Conservation (phyloP, 2,113 vertebrate genomes). For the Ancistrus triradiatus region DNA sequence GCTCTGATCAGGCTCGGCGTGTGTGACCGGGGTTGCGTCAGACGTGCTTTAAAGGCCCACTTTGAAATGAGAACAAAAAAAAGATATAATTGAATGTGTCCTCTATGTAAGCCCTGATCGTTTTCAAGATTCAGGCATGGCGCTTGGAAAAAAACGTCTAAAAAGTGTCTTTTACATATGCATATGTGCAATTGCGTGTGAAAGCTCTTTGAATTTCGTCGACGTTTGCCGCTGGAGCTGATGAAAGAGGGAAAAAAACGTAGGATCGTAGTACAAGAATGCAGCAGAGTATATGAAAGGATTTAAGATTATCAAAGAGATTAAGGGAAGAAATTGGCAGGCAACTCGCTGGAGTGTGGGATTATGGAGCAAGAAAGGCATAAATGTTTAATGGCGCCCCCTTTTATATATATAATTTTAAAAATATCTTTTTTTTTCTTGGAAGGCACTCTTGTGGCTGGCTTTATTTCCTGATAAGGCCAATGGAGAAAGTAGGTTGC, state of each 20-base stretch:
- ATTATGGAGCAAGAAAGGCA: slow-evolving; percentile 54
- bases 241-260: slow-evolving; percentile 19
- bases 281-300: slow-evolving; percentile 51
- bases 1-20: slow-evolving; percentile 5
- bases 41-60: not conserved
- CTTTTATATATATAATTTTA: too few relatives aligned
- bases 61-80: slow-evolving; percentile 18
- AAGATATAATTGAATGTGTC: slow-evolving; percentile 27
- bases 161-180: not conserved
- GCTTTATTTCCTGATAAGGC: slow-evolving; percentile 38
- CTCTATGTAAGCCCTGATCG: slow-evolving; percentile 23
- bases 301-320: slow-evolving; percentile 59
- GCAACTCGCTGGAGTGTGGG: slow-evolving; percentile 35
- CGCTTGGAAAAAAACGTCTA: slow-evolving; percentile 11
- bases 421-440: slow-evolving; percentile 31
- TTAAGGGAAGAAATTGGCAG: slow-evolving; percentile 61
- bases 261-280: slow-evolving; percentile 24
- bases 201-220: slow-evolving; percentile 8
- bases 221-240: slow-evolving; percentile 18
- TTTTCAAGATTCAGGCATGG: slow-evolving; percentile 20
- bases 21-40: slow-evolving; percentile 1
- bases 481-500: slow-evolving; percentile 40
- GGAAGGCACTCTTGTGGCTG: slow-evolving; percentile 49
- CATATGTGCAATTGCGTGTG: slow-evolving; percentile 9
- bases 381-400: slow-evolving; percentile 56